Base-by-base conservation (phyloP, 2,113 vertebrate genomes). In the Atrichornis clamosus region DNA sequence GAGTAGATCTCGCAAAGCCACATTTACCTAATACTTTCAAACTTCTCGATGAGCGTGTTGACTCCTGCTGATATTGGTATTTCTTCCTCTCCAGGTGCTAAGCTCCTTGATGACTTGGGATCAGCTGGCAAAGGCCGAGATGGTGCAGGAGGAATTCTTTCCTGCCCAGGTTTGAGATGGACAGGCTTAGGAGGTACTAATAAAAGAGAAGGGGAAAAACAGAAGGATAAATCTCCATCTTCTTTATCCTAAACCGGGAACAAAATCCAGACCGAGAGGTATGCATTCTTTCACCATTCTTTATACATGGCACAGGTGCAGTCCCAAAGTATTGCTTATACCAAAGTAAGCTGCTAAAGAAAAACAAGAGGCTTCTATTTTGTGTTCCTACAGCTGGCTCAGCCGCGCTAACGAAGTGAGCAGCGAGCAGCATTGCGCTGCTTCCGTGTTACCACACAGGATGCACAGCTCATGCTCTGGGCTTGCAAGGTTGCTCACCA, bases 391-490 rank as follows among this genome's bases (percentile, higher is more conserved):
- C 16, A 22, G 62, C 39, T 18, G 30, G 79, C 53, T 19, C 53
- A 77, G 70, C 58, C 1, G 26, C 32, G 49, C 50, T 64, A 79
- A 39, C 52, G 16, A 56, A 81, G 3, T 0, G 2, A 90, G 89
- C 1, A 2, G 82, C 81, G 79, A 13, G 7, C 82, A 63, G 86
- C 82, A 79, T 77, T 69, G 86, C 13, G 82, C 93, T 69, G 96
- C 98, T 99, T 99, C 98, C 98, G 98, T 39, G 76, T 98, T 98
- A 97, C 97, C 94, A 98, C 98, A 99, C 98, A 99, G 99, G 99
- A 99, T 98, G 98, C 96, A 92, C 92, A 89, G 87, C 88, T 92
- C 74, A 65, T 28, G 14, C 75, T 53, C 72, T 3, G 39, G 22
- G 84, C 85, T 84, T 94, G 84, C 76, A 94, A 95, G 82, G 9